Percentiles rank a stretch among this genome's conserved stretches.
Conservation (phyloP, 2,888 invertebrate genomes). For the Phrixothrix hirtus region DNA sequence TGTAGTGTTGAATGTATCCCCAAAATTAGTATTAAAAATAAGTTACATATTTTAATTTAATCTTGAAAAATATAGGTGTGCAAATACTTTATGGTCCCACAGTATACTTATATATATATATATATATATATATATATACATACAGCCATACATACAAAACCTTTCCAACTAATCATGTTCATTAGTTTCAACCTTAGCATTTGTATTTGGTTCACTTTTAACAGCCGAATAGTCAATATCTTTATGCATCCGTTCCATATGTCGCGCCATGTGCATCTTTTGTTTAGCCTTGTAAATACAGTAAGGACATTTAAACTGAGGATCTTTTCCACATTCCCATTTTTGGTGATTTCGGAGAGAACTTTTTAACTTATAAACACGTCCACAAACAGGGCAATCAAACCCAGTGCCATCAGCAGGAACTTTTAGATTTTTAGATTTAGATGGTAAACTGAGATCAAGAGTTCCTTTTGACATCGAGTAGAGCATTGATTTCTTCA, state of each 20-base stretch:
- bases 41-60: no score
- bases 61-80: no score
- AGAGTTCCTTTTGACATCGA: constrained; percentile 25
- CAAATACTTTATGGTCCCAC: no score
- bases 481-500: constrained; percentile 21
- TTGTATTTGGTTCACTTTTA: constrained; percentile 1
- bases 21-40: no score
- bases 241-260: constrained; percentile 62
- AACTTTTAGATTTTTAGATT: constrained; percentile 4
- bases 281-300: constrained; percentile 84
- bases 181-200: constrained; percentile 3
- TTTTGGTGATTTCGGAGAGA: constrained; percentile 81
- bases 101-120: no score
- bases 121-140: no score
- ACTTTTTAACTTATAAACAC: constrained; percentile 84
- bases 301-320: constrained; percentile 79
- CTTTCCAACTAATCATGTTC: background rate
- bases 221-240: constrained; percentile 8
- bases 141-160: background rate
- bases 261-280: constrained; percentile 81
- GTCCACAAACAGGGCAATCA: constrained; percentile 64
- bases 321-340: constrained; percentile 85
- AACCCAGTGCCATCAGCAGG: background rate
- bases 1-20: no score
- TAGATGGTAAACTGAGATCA: constrained; percentile 39